Evolutionary conservation across 2,113 vertebrate genomes (phyloP).

Genomic region (Alces alces): DNA sequence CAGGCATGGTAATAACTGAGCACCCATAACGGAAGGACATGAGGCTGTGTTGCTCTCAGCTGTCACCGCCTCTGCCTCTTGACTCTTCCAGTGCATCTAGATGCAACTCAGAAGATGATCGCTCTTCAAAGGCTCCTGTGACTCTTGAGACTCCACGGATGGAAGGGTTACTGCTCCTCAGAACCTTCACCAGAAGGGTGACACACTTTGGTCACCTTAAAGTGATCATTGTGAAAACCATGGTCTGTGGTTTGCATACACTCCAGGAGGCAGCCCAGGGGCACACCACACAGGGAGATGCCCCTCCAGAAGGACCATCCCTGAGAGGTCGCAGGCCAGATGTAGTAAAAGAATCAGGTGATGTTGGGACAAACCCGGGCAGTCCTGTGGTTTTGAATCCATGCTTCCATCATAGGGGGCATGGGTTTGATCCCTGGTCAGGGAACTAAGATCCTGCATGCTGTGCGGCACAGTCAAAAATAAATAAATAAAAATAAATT

Average conservation of each 20-base stretch:
- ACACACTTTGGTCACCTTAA: not conserved
- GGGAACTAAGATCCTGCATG: not conserved
- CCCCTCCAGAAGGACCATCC: not conserved
- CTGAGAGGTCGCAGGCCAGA: not conserved
- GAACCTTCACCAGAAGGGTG: not conserved
- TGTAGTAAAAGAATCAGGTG: not conserved
- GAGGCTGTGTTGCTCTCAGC: not conserved
- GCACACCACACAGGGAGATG: not conserved
- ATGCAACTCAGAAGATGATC: not conserved
- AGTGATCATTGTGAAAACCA: not conserved
- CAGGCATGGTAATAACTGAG: not conserved
- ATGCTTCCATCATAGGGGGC: not conserved
- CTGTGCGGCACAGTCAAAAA: not conserved
- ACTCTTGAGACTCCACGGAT: not conserved
- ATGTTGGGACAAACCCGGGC: not conserved
- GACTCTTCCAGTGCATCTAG: not conserved
- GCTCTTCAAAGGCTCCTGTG: not conserved
- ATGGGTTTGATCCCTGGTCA: not conserved
- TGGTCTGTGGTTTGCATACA: not conserved
- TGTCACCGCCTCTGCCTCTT: not conserved
- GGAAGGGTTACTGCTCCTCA: not conserved
- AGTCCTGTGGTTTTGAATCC: not conserved
- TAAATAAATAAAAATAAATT: not conserved
- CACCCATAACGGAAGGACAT: accelerated
- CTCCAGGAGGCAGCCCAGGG: not conserved